Conservation (phyloP, 92 coral and sea anemone genomes). For the Micromussa lordhowensis region DNA sequence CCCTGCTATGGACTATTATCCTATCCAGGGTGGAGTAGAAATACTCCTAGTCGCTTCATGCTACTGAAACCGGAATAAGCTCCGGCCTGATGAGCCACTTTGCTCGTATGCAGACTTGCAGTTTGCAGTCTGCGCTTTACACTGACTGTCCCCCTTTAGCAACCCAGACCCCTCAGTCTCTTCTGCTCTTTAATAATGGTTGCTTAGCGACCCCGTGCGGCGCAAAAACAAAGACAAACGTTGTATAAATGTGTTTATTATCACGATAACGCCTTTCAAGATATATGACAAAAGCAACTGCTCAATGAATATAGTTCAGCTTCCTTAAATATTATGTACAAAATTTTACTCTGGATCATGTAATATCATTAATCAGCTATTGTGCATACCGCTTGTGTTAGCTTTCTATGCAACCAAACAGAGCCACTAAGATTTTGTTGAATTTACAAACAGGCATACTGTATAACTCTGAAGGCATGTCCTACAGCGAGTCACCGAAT, state of each 20-base stretch:
- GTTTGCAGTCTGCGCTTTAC: too few species aligned
- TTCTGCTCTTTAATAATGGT: too few species aligned
- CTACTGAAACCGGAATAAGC: too few species aligned
- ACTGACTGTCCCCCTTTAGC: too few species aligned
- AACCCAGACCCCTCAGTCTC: too few species aligned
- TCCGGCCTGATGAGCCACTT: too few species aligned
- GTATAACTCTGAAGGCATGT: background rate
- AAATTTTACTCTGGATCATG: conserved; percentile 10
- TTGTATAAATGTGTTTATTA: conserved; percentile 45
- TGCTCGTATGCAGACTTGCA: too few species aligned
- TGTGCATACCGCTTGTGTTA: background rate
- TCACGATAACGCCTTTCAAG: conserved; percentile 1
- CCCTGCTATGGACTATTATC: too few species aligned
- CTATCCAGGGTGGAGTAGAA: too few species aligned
- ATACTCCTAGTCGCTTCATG: too few species aligned
- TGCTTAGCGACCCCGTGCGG: too few species aligned
- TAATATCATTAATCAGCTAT: conserved; percentile 14
- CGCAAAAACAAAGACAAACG: background rate
- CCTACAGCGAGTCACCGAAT: background rate
- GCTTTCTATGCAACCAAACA: background rate
- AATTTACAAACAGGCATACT: background rate
- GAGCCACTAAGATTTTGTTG: background rate
- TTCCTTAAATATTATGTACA: conserved; percentile 45
- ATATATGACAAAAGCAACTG: conserved; percentile 30
- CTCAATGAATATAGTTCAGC: conserved; percentile 21